Percentiles rank a stretch among this genome's conserved stretches.
Evolutionary conservation across 2,113 vertebrate genomes (phyloP).

Genomic region (Alexandromys fortis): DNA sequence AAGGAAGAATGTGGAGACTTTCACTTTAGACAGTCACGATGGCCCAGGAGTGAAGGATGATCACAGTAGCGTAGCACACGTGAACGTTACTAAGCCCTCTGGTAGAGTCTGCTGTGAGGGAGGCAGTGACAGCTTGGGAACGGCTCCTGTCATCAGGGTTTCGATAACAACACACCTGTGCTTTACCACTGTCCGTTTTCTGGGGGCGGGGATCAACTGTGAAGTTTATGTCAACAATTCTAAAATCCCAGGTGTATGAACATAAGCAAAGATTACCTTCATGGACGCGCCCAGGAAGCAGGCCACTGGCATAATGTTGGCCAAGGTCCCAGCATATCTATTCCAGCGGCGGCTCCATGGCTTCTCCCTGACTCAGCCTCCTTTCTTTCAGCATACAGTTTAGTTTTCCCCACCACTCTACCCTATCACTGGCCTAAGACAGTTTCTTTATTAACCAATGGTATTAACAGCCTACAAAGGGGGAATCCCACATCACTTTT

Average conservation of each 20-base stretch:
- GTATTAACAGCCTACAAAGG: too few species aligned
- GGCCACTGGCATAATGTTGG: neutral
- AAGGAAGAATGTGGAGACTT: neutral
- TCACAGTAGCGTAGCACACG: neutral
- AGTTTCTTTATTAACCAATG: too few species aligned
- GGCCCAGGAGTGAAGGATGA: neutral
- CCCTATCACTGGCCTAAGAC: too few species aligned
- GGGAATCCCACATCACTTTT: too few species aligned
- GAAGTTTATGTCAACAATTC: slow-evolving; percentile 50
- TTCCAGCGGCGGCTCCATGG: too few species aligned
- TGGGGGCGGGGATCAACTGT: neutral
- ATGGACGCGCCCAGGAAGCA: neutral
- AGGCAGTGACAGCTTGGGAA: neutral
- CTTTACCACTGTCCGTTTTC: slow-evolving; percentile 7
- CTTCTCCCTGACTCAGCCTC: too few species aligned
- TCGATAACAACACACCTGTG: slow-evolving; percentile 68
- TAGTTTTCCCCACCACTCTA: too few species aligned
- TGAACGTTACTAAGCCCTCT: neutral
- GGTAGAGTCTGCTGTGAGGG: neutral
- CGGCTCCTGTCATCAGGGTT: neutral
- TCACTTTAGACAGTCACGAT: neutral
- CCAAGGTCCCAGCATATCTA: too few species aligned
- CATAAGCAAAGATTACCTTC: slow-evolving; percentile 15
- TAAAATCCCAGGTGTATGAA: slow-evolving; percentile 21
- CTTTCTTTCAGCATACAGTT: too few species aligned